A percentile compares a stretch with the other conserved stretches of the same genome.
phyloP scores from a whole-genome alignment of 1,140 invertebrate species.

The Aphelenchoides besseyi region DNA sequence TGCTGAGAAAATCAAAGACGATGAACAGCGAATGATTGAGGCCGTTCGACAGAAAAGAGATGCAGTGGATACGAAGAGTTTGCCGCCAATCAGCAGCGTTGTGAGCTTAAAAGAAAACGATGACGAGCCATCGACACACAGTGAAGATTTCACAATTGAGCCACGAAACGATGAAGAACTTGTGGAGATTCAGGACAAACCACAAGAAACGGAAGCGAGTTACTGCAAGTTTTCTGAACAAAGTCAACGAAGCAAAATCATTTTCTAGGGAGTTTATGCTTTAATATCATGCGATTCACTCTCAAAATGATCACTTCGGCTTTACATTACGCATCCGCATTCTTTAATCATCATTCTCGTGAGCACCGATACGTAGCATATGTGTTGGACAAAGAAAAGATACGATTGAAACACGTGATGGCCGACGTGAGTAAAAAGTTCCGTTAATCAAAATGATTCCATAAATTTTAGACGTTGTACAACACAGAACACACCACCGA shows the following conservation, averaged over 20 bases:
- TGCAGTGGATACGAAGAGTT: slow-evolving; percentile 3
- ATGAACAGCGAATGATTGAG: slow-evolving; percentile 51
- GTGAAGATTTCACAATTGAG: neutral
- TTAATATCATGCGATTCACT: neutral
- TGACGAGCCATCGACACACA: slow-evolving; percentile 12
- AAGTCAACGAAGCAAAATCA: neutral
- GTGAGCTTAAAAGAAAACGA: slow-evolving; percentile 3
- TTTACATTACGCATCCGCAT: slow-evolving; percentile 49
- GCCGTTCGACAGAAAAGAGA: slow-evolving; percentile 35
- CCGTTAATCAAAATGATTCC: too few relatives aligned
- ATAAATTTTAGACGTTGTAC: slow-evolving; percentile 50
- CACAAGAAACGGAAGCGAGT: too few relatives aligned
- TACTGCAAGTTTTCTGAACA: too few relatives aligned
- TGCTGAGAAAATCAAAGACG: slow-evolving; percentile 56
- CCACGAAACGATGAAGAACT: neutral
- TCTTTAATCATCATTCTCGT: slow-evolving; percentile 53
- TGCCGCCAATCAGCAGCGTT: slow-evolving; percentile 13
- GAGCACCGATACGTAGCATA: slow-evolving; percentile 61
- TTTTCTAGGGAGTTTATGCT: neutral
- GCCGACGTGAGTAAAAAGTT: slow-evolving; percentile 40
- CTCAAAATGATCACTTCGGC: slow-evolving; percentile 11
- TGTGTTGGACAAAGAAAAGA: slow-evolving; percentile 59
- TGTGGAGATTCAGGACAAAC: too few relatives aligned
- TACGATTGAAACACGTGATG: slow-evolving; percentile 51
- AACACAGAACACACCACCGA: slow-evolving; percentile 39